These are phyloP conservation scores for Sinelater perroti DNA, from an alignment of 2,888 invertebrate genomes.

Conservation along the genomic window DNA sequence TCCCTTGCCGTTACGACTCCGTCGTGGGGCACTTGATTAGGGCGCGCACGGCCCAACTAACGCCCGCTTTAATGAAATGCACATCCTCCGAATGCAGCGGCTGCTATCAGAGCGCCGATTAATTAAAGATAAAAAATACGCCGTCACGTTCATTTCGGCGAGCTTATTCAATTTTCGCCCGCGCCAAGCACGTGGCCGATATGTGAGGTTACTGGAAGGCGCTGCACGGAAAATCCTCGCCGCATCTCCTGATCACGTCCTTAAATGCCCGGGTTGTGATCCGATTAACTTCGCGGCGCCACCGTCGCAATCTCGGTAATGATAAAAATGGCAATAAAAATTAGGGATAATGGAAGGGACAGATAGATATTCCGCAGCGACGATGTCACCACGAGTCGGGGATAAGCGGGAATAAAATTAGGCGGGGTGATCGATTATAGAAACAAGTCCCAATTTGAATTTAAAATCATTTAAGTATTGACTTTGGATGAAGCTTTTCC, in stretches of 20 bases:
- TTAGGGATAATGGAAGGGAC: constrained; percentile 59
- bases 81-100: constrained; percentile 50
- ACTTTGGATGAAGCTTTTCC: constrained; percentile 53
- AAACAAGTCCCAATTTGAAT: constrained; percentile 60
- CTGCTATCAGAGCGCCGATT: constrained; percentile 60
- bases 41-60: constrained; percentile 7
- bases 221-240: constrained; percentile 55
- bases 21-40: constrained; percentile 15
- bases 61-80: constrained; percentile 48
- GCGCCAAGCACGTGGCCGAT: constrained; percentile 46
- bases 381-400: constrained; percentile 37
- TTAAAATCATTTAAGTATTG: constrained; percentile 58
- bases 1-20: constrained; percentile 49
- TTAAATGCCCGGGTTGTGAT: constrained; percentile 60
- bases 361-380: constrained; percentile 43
- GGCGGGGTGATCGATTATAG: constrained; percentile 74
- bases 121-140: constrained; percentile 63
- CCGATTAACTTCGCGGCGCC: constrained; percentile 60
- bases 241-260: constrained; percentile 60
- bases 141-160: constrained; percentile 60
- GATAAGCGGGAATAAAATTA: constrained; percentile 70
- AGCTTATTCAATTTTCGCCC: constrained; percentile 61
- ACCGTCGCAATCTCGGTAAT: constrained; percentile 61
- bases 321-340: constrained; percentile 63
- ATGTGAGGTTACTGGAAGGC: constrained; percentile 56